Percentiles rank a stretch among this genome's conserved stretches.
phyloP scores from a whole-genome alignment of 2,797 vertebrate genomes.

The Gymnoscopelus braueri region DNA sequence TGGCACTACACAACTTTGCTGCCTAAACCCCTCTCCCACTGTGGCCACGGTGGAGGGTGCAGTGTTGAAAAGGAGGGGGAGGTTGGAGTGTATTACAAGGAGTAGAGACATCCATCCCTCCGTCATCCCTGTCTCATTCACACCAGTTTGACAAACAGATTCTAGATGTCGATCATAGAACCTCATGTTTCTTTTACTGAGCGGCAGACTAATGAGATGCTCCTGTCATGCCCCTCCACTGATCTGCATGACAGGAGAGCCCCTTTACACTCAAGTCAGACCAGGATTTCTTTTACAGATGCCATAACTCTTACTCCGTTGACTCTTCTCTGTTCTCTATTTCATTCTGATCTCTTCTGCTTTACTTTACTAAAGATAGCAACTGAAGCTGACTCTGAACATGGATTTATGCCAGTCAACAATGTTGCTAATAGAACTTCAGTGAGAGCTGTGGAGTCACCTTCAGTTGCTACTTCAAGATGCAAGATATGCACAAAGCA shows the following conservation, averaged over 20 bases:
- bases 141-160: slow-evolving; percentile 81
- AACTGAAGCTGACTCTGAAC: slow-evolving; percentile 26
- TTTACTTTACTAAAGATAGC: neutral
- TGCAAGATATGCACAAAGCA: no score
- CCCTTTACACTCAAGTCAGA: slow-evolving; percentile 68
- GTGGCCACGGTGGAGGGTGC: slow-evolving; percentile 58
- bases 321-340: slow-evolving; percentile 40
- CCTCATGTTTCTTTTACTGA: slow-evolving; percentile 82
- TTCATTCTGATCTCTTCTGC: slow-evolving; percentile 36
- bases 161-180: slow-evolving; percentile 94
- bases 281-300: slow-evolving; percentile 55
- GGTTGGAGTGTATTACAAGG: slow-evolving; percentile 59
- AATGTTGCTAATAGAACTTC: no score
- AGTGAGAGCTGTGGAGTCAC: no score
- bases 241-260: slow-evolving; percentile 92
- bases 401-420: no score
- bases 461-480: slow-evolving; percentile 29
- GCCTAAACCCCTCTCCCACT: slow-evolving; percentile 79
- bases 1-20: slow-evolving; percentile 95
- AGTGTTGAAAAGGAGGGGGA: slow-evolving; percentile 58
- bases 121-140: slow-evolving; percentile 73
- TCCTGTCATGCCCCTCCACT: slow-evolving; percentile 79
- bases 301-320: slow-evolving; percentile 48
- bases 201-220: slow-evolving; percentile 82
- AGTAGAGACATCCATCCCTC: slow-evolving; percentile 56